Percentiles rank a stretch among this genome's conserved stretches.
phyloP scores from a whole-genome alignment of 1,140 invertebrate genomes.

The Hetaerina americana region DNA sequence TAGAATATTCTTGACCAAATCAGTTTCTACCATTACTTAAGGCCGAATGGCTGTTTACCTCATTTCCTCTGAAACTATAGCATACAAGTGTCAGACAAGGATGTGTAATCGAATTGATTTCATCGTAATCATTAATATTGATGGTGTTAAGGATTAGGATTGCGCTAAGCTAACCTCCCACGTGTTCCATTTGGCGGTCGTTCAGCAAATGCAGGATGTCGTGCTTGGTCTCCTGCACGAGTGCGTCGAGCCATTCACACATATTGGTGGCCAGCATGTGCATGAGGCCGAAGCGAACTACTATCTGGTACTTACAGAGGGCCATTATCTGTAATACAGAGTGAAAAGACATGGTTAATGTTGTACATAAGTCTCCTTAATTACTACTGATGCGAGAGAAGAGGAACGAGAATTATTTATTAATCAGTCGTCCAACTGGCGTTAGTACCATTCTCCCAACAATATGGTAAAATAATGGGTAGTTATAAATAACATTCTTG shows the following conservation, averaged over 20 bases:
- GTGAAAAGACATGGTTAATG: not conserved
- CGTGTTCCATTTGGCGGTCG: not conserved
- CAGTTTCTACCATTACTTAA: no score
- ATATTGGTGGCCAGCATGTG: conserved; percentile 43
- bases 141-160: no score
- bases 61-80: no score
- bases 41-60: no score
- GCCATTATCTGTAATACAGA: conserved; percentile 22
- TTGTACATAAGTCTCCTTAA: not conserved
- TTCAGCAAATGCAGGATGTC: conserved; percentile 33
- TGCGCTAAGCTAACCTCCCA: no score
- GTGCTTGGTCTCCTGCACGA: conserved; percentile 47
- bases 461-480: no score
- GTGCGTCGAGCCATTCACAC: conserved; percentile 48
- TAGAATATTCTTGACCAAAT: no score
- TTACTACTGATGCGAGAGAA: not conserved
- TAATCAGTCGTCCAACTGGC: not conserved
- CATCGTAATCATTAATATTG: no score
- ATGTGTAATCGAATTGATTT: no score
- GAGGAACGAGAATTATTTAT: not conserved
- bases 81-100: no score
- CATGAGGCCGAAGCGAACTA: conserved; percentile 47
- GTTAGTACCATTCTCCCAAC: no score
- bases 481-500: no score
- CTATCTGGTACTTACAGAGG: conserved; percentile 29